phyloP scores from a whole-genome alignment of 2,888 invertebrate species.

The Noctuana brunneofusca region DNA sequence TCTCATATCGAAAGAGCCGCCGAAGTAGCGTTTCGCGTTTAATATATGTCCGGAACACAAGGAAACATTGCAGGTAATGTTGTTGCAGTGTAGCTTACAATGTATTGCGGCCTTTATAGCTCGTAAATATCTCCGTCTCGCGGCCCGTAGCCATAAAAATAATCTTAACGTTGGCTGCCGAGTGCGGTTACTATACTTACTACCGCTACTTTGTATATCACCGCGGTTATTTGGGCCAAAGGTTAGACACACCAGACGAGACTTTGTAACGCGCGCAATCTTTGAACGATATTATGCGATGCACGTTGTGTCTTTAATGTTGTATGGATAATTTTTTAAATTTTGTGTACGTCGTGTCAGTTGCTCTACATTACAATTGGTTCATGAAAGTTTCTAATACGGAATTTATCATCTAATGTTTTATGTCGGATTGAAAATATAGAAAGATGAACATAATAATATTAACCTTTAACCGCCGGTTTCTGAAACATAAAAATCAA shows the following conservation, averaged over 20 bases:
- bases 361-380: too few species aligned
- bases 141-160: slow-evolving; percentile 12
- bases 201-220: background rate
- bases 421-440: too few species aligned
- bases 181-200: background rate
- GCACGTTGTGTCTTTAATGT: background rate
- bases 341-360: background rate
- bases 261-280: background rate
- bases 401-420: too few species aligned
- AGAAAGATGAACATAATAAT: too few species aligned
- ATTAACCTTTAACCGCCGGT: too few species aligned
- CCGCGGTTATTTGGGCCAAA: background rate
- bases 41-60: slow-evolving; percentile 18
- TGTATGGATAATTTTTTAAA: background rate
- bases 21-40: background rate
- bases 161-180: slow-evolving; percentile 13
- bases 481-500: too few species aligned
- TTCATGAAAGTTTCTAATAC: too few species aligned
- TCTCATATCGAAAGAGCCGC: slow-evolving; percentile 1
- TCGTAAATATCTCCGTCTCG: slow-evolving; percentile 20
- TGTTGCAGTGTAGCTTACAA: slow-evolving; percentile 15
- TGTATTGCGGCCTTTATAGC: slow-evolving; percentile 24
- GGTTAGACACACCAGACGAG: slow-evolving; percentile 3
- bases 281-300: background rate
- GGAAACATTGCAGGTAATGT: slow-evolving; percentile 21